Base-by-base conservation (phyloP, 2,113 vertebrate genomes). In the Shinisaurus crocodilurus region DNA sequence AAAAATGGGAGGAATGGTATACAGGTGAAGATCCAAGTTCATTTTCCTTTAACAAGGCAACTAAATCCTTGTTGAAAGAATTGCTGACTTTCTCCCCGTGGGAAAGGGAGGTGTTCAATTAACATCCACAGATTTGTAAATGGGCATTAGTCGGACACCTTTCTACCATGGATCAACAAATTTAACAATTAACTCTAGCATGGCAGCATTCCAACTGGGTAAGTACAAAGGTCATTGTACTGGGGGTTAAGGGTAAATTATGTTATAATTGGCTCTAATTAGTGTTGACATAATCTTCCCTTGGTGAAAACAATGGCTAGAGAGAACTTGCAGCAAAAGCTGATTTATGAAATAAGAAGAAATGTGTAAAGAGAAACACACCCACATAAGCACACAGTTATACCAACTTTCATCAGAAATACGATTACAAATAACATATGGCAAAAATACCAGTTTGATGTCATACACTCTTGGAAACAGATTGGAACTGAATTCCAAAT, bases 21-120 rank as follows among this genome's bases (percentile, higher is more conserved):
- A 20, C 27, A 27, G 6, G 63, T 63, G 18, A 50, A 29, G 40
- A 18, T 81, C 37, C 29, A 12, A 69, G 15, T 72, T 9, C n/a
- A 37, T 72, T 89, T 57, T 82, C 45, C 7, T 60, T 82, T 82
- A 60, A 82, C 7, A 74, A 70, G n/a, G 16, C 34, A 82, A n/a
- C 37, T 74, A 29, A 82, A 34, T 34, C 69, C 10, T 81, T 72
- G 27, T 72, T 57, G 27, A 20, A 82, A 72, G 25, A 8, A 82
- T 88, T 48, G 48, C 4, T 74, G 27, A 45, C 27, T 20, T 6
- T 43, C 60, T 27, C n/a, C 27, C 69, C 37, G 6, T 89, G 67
- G n/a, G n/a, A 72, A 88, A 50, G 50, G n/a, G n/a, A 74, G 29
- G 69, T 72, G 9, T 89, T 25, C 69, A 82, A 3, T 88, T 88